Conservation (phyloP, 2,888 invertebrate genomes). For the Drosophila aldrichi region DNA sequence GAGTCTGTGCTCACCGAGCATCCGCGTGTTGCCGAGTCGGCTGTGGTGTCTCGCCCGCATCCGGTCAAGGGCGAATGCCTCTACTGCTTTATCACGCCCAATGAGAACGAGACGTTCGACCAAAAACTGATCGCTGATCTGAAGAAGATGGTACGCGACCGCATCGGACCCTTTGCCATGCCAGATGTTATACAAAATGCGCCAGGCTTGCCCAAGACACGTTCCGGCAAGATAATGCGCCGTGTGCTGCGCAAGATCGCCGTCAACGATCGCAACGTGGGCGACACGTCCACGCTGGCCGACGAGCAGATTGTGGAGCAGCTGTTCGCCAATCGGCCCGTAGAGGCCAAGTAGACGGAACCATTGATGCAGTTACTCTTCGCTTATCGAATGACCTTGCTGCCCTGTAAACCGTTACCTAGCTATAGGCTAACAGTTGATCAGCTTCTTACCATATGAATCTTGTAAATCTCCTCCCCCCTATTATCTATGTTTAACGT, state of each 20-base stretch:
- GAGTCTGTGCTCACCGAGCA: conserved; percentile 93
- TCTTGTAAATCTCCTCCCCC: conserved; percentile 72
- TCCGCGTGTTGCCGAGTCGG: conserved; percentile 94
- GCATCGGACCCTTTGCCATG: conserved; percentile 98
- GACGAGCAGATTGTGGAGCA: conserved; percentile 95
- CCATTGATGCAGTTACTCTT: conserved; percentile 8
- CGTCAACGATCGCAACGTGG: conserved; percentile 93
- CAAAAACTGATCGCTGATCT: conserved; percentile 90
- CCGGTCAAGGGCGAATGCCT: conserved; percentile 98
- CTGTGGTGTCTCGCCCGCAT: conserved; percentile 98
- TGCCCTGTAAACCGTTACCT: conserved; percentile 33
- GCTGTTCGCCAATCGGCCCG: conserved; percentile 91
- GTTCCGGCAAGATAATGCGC: conserved; percentile 99
- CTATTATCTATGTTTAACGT: conserved; percentile 31
- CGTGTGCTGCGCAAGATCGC: conserved; percentile 97
- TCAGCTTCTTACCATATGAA: conserved; percentile 40
- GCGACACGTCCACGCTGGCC: conserved; percentile 97
- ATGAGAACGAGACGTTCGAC: conserved; percentile 90
- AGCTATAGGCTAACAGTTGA: conserved; percentile 43
- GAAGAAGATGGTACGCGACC: conserved; percentile 92
- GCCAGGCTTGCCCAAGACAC: conserved; percentile 96
- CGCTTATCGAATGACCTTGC: conserved; percentile 36
- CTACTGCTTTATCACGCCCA: conserved; percentile 98
- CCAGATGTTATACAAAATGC: conserved; percentile 98
- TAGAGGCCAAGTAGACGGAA: conserved; percentile 81